Percentiles rank a stretch among this genome's conserved stretches.
Conservation (phyloP, 2,797 vertebrate genomes). For the Antennarius maculatus region DNA sequence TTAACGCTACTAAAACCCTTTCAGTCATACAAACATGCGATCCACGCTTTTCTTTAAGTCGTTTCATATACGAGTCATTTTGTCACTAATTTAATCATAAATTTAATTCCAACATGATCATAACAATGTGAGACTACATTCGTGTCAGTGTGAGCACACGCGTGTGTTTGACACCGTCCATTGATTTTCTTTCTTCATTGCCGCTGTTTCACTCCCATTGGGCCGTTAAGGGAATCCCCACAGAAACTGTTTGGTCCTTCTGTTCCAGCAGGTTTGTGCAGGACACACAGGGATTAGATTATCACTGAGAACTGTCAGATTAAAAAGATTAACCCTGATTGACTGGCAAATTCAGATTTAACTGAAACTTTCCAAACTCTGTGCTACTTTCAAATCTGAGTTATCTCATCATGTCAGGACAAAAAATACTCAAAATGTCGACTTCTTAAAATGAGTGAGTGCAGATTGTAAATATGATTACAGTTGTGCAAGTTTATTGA, state of each 20-base stretch:
- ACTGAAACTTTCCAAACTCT: slow-evolving; percentile 60
- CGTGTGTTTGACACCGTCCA: too few relatives aligned
- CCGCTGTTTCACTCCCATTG: not conserved
- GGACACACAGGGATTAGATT: slow-evolving; percentile 42
- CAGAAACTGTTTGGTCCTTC: not conserved
- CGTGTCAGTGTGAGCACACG: too few relatives aligned
- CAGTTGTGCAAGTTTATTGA: not conserved
- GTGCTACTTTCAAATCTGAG: slow-evolving; percentile 48
- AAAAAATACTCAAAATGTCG: too few relatives aligned
- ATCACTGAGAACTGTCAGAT: slow-evolving; percentile 50
- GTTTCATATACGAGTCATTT: too few relatives aligned
- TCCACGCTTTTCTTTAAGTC: too few relatives aligned
- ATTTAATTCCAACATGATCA: too few relatives aligned
- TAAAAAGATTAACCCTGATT: slow-evolving; percentile 66
- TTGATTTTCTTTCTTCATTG: not conserved
- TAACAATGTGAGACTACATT: too few relatives aligned
- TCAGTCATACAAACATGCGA: not conserved
- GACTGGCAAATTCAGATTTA: slow-evolving; percentile 52
- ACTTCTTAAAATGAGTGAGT: not conserved
- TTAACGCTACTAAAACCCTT: slow-evolving; percentile 6
- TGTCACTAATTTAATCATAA: too few relatives aligned
- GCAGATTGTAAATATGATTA: not conserved
- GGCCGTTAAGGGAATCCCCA: not conserved
- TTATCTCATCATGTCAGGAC: slow-evolving; percentile 3
- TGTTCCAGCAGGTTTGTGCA: slow-evolving; percentile 19